These are phyloP conservation scores for Engraulis encrasicolus DNA, from an alignment of 2,113 vertebrate species.

Conservation along the genomic window DNA sequence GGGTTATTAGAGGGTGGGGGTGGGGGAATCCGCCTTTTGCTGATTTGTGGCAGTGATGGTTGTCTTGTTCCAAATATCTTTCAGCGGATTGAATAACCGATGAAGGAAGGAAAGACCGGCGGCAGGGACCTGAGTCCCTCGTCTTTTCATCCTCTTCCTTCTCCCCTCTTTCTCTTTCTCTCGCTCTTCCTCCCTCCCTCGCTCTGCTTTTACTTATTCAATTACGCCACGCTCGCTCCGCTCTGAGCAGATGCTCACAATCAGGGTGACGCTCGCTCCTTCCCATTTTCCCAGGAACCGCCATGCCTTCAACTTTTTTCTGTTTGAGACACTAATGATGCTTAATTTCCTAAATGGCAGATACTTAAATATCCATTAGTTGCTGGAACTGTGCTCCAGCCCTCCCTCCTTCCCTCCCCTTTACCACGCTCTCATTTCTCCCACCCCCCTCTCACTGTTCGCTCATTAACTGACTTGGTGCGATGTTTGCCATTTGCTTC, in stretches of 20 bases:
- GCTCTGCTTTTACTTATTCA: constrained; percentile 57
- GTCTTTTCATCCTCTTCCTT: not conserved
- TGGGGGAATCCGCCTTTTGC: not conserved
- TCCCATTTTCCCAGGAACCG: constrained; percentile 46
- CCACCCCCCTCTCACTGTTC: not conserved
- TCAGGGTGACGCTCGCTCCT: constrained; percentile 39
- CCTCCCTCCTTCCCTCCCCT: constrained; percentile 13
- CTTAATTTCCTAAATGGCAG: constrained; percentile 55
- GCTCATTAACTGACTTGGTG: not conserved
- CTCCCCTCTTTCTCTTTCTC: not conserved
- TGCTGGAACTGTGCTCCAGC: constrained; percentile 26
- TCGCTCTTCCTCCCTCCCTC: not conserved
- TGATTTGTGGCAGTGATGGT: constrained; percentile 38
- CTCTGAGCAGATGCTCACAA: constrained; percentile 55
- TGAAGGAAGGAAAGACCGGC: constrained; percentile 29
- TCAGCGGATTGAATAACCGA: constrained; percentile 48
- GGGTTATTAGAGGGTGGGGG: constrained; percentile 26
- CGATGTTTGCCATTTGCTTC: not conserved
- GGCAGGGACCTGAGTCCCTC: constrained; percentile 10
- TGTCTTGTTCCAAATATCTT: constrained; percentile 48
- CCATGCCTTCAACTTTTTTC: constrained; percentile 27
- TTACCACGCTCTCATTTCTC: not conserved
- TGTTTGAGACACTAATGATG: constrained; percentile 37
- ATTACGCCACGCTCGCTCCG: constrained; percentile 41
- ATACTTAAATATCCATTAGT: constrained; percentile 59